Conservation (phyloP, 2,113 vertebrate species). For the Rhynchopsitta pachyrhyncha region DNA sequence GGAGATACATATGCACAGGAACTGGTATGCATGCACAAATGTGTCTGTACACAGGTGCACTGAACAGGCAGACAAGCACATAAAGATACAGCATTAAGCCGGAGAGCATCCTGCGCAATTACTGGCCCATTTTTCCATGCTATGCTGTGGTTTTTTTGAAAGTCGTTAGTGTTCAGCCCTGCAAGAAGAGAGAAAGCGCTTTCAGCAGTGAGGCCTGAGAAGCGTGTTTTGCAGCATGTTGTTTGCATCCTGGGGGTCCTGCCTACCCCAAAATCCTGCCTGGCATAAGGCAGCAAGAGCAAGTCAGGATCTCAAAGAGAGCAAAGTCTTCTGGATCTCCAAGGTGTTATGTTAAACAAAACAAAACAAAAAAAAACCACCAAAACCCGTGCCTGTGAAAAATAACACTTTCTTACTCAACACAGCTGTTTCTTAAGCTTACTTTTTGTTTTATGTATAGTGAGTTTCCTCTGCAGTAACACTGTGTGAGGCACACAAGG, state of each 20-base stretch:
- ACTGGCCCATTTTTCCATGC: background rate
- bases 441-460: background rate
- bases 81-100: background rate
- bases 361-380: background rate
- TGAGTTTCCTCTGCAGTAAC: background rate
- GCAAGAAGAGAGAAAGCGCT: background rate
- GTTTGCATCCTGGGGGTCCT: background rate
- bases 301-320: background rate
- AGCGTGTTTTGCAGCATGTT: background rate
- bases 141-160: background rate
- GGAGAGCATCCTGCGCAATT: background rate
- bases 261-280: background rate
- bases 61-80: background rate
- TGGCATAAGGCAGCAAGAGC: background rate
- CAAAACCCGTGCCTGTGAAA: background rate
- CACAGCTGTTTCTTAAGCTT: background rate
- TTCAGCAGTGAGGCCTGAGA: background rate
- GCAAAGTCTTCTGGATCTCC: background rate
- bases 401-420: background rate
- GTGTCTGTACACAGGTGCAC: fast-evolving
- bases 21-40: background rate
- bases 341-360: background rate
- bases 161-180: background rate
- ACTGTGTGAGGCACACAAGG: fast-evolving
- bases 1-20: background rate